A percentile compares a stretch with the other conserved stretches of the same genome.
These are phyloP conservation scores for Lacerta bilineata DNA, from an alignment of 2,797 vertebrate species.

Conservation along the genomic window DNA sequence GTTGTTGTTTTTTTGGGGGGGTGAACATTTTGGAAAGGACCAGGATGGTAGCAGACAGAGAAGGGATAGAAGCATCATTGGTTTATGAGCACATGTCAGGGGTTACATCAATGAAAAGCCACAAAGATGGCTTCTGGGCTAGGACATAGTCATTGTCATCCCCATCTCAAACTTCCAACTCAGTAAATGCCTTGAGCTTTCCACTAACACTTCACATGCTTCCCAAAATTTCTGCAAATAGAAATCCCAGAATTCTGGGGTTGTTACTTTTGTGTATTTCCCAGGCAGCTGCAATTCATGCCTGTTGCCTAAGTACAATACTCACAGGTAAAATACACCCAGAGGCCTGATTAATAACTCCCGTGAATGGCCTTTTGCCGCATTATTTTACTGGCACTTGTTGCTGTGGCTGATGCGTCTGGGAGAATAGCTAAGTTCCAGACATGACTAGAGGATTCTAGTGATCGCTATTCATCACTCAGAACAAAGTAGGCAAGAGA, in stretches of 20 bases:
- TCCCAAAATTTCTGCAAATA: neutral
- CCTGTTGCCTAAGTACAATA: neutral
- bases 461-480: neutral
- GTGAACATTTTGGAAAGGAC: neutral
- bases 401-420: neutral
- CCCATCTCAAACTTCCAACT: neutral
- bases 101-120: neutral
- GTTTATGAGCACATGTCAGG: neutral
- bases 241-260: neutral
- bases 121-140: neutral
- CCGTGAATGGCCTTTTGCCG: neutral
- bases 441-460: neutral
- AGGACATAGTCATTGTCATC: neutral
- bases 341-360: neutral
- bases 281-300: neutral
- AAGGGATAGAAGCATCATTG: neutral
- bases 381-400: neutral
- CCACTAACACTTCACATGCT: neutral
- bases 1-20: neutral
- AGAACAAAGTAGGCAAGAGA: neutral
- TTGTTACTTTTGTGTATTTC: neutral
- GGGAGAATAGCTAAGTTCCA: neutral
- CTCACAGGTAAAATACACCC: neutral
- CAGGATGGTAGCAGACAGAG: neutral
- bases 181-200: neutral